Conservation (phyloP, 2,888 invertebrate species). For the Aphidoletes aphidimyza region DNA sequence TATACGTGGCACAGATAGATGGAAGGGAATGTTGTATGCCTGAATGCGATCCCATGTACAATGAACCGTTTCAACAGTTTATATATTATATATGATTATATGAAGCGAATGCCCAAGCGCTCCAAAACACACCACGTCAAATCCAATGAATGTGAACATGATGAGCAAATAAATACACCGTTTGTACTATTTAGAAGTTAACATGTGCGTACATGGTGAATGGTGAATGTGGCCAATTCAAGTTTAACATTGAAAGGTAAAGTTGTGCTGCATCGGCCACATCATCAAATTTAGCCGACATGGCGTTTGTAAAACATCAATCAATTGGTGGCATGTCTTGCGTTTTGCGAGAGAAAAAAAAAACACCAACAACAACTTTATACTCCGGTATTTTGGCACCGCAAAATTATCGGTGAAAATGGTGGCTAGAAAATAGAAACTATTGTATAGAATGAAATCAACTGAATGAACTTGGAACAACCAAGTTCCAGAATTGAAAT, state of each 20-base stretch:
- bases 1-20: conserved; percentile 18
- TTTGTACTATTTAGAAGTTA: conserved; percentile 30
- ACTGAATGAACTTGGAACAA: too few species aligned
- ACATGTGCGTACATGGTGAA: conserved; percentile 35
- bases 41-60: too few species aligned
- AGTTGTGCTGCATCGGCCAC: neutral
- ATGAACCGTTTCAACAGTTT: too few species aligned
- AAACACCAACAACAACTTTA: too few species aligned
- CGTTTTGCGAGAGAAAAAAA: neutral
- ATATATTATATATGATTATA: neutral
- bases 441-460: too few species aligned
- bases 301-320: neutral
- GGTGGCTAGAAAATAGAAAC: too few species aligned
- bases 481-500: too few species aligned
- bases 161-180: conserved; percentile 45
- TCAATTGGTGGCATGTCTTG: conserved; percentile 28
- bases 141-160: conserved; percentile 18
- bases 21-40: neutral
- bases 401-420: too few species aligned
- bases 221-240: neutral
- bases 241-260: too few species aligned
- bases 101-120: neutral
- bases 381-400: too few species aligned
- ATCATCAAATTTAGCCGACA: neutral
- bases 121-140: neutral